A percentile compares a stretch with the other conserved stretches of the same genome.
Conservation (phyloP, 1,140 invertebrate genomes). For the Ruditapes philippinarum region DNA sequence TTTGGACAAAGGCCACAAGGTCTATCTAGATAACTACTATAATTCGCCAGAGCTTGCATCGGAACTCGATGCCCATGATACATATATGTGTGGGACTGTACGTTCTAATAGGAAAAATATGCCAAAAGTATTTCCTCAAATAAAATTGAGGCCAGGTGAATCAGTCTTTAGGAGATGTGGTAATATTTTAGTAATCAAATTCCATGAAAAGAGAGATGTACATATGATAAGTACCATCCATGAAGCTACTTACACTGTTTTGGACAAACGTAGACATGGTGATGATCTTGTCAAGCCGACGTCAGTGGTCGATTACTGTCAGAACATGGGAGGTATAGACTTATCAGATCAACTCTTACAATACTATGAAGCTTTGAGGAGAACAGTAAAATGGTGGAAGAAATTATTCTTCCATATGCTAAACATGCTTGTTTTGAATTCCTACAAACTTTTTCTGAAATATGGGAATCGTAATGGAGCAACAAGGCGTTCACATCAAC, state of each 20-base stretch:
- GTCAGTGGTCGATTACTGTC: slow-evolving; percentile 2
- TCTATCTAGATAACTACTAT: slow-evolving; percentile 47
- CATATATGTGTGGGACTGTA: slow-evolving; percentile 27
- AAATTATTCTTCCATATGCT: slow-evolving; percentile 63
- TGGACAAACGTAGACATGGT: no score
- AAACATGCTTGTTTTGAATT: slow-evolving; percentile 19
- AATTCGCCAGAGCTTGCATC: neutral
- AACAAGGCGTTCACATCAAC: neutral
- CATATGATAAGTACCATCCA: slow-evolving; percentile 6
- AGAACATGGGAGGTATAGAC: slow-evolving; percentile 64
- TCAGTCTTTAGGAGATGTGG: neutral
- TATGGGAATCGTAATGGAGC: neutral
- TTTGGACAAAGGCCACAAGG: slow-evolving; percentile 31
- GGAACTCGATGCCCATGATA: slow-evolving; percentile 8
- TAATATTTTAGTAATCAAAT: slow-evolving; percentile 10
- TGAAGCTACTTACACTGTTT: neutral
- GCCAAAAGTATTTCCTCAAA: neutral
- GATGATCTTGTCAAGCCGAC: neutral
- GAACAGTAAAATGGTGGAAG: slow-evolving; percentile 54
- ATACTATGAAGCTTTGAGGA: slow-evolving; percentile 41
- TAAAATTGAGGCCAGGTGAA: neutral
- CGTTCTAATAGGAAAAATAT: neutral
- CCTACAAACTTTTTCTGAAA: slow-evolving; percentile 30
- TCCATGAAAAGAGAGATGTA: neutral
- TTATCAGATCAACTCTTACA: slow-evolving; percentile 50